These are phyloP conservation scores for Danaus chrysippus DNA, from an alignment of 2,888 invertebrate species.

Conservation along the genomic window DNA sequence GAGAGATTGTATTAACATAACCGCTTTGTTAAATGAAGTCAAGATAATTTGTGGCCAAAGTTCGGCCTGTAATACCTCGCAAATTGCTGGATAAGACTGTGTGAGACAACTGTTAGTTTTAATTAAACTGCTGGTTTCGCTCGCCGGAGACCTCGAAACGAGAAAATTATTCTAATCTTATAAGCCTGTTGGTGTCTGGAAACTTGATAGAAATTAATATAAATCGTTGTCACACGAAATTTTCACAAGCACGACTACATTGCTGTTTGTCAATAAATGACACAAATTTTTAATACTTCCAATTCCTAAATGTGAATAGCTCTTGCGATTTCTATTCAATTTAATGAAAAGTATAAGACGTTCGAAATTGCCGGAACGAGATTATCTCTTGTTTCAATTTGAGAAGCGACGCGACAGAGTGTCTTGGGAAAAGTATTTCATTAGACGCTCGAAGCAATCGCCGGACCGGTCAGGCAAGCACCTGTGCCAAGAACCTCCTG, in stretches of 20 bases:
- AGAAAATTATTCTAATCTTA: slow-evolving; percentile 78
- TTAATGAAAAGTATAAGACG: slow-evolving; percentile 68
- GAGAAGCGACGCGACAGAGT: slow-evolving; percentile 50
- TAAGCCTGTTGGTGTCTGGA: slow-evolving; percentile 70
- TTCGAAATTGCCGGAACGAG: slow-evolving; percentile 56
- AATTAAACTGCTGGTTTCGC: slow-evolving; percentile 77
- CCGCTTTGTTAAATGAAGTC: slow-evolving; percentile 76
- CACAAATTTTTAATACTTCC: neutral
- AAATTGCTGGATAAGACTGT: slow-evolving; percentile 79
- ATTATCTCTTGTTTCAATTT: slow-evolving; percentile 74
- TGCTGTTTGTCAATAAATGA: neutral
- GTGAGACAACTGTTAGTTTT: slow-evolving; percentile 80
- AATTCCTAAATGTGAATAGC: slow-evolving; percentile 43
- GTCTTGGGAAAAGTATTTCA: slow-evolving; percentile 69
- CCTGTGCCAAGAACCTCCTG: slow-evolving; percentile 42
- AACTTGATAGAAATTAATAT: slow-evolving; percentile 57
- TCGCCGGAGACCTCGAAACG: slow-evolving; percentile 72
- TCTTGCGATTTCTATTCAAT: slow-evolving; percentile 54
- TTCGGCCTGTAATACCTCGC: slow-evolving; percentile 78
- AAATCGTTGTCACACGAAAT: neutral
- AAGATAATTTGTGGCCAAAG: slow-evolving; percentile 77
- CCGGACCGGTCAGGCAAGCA: slow-evolving; percentile 42
- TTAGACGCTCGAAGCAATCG: slow-evolving; percentile 50
- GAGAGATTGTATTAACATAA: slow-evolving; percentile 75
- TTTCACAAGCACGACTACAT: neutral